These are phyloP conservation scores for Cenopis cana DNA, from an alignment of 2,888 invertebrate genomes.

Conservation along the genomic window DNA sequence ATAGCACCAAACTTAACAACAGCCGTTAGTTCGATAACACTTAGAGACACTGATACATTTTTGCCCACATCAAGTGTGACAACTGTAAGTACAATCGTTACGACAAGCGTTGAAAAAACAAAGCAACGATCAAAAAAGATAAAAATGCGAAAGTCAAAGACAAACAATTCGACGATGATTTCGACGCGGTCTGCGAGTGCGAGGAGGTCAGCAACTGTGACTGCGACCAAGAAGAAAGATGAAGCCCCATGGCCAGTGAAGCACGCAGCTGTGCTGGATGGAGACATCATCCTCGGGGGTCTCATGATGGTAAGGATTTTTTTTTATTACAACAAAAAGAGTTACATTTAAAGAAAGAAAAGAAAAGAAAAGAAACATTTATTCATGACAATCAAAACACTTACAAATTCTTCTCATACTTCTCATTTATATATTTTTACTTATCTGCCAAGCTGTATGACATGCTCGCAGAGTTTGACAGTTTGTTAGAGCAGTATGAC, in stretches of 20 bases:
- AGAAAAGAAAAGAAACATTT: too few species aligned
- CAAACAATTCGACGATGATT: conserved; percentile 33
- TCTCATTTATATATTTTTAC: too few species aligned
- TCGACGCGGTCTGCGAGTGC: conserved; percentile 39
- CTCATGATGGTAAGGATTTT: conserved; percentile 91
- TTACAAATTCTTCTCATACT: too few species aligned
- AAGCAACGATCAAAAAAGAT: conserved; percentile 36
- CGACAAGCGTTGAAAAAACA: neutral
- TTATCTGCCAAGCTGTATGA: too few species aligned
- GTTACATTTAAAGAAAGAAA: too few species aligned
- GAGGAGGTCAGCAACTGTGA: conserved; percentile 46
- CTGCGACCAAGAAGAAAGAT: conserved; percentile 47
- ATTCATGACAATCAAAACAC: too few species aligned
- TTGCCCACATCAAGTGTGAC: neutral
- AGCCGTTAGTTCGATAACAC: neutral
- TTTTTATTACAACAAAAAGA: too few species aligned
- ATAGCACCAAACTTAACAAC: neutral
- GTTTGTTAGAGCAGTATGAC: too few species aligned
- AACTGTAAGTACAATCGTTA: neutral
- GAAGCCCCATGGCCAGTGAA: conserved; percentile 89
- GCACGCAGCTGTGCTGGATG: conserved; percentile 92
- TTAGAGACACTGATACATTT: neutral
- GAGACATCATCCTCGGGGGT: conserved; percentile 93
- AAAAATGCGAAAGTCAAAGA: conserved; percentile 50
- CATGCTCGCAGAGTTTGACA: too few species aligned